Evolutionary conservation across 2,113 vertebrate species (phyloP).

Genomic region (Gnathonemus echidnorhynchus): DNA sequence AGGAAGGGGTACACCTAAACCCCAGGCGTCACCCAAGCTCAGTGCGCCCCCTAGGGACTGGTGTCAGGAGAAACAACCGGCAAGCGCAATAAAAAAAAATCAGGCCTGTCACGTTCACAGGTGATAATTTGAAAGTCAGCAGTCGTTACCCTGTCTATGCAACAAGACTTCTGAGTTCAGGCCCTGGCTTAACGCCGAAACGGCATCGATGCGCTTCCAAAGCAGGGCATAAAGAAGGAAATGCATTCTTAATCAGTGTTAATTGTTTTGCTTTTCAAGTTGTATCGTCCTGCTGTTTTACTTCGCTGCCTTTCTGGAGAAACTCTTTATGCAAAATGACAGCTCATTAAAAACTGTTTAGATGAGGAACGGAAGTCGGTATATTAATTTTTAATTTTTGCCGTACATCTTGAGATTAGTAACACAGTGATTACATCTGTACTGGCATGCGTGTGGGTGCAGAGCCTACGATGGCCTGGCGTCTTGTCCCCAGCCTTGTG

Average conservation of each 20-base stretch:
- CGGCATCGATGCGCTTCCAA: neutral
- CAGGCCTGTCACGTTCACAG: neutral
- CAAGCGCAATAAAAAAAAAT: neutral
- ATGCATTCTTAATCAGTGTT: neutral
- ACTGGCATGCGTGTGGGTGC: neutral
- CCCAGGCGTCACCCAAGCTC: neutral
- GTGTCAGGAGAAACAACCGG: neutral
- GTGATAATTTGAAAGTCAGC: neutral
- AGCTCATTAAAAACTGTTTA: constrained; percentile 10
- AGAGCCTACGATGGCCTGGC: neutral
- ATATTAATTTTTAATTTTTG: neutral
- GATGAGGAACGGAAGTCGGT: neutral
- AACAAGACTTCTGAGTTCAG: neutral
- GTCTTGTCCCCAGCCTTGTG: neutral
- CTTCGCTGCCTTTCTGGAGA: neutral
- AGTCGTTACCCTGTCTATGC: neutral
- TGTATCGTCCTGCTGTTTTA: neutral
- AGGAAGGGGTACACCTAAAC: neutral
- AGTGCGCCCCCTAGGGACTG: neutral
- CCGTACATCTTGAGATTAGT: neutral
- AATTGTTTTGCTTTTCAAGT: neutral
- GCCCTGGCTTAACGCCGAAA: neutral
- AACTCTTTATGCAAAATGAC: neutral
- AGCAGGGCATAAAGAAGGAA: neutral
- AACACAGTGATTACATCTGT: neutral